These are phyloP conservation scores for Tylochromis polylepis DNA, from an alignment of 2,113 vertebrate species.

Conservation along the genomic window DNA sequence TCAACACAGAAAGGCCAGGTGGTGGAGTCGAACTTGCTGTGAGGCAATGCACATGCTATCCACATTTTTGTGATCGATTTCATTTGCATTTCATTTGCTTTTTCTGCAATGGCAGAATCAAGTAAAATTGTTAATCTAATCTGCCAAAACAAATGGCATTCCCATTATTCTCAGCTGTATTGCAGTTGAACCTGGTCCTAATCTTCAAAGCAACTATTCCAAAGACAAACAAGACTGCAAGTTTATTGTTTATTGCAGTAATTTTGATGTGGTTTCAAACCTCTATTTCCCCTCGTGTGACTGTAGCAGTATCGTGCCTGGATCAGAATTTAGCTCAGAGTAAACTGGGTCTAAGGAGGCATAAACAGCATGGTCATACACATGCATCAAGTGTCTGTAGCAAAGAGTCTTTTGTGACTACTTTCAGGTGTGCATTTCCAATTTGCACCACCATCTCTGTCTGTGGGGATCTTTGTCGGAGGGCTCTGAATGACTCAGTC, in stretches of 20 bases:
- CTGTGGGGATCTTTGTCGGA: neutral
- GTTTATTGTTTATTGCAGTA: neutral
- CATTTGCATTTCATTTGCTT: neutral
- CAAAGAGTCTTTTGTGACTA: neutral
- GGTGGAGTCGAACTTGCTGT: neutral
- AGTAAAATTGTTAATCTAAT: neutral
- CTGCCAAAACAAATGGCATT: neutral
- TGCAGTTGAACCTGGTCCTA: neutral
- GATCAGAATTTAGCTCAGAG: neutral
- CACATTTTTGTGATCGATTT: neutral
- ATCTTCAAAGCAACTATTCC: neutral
- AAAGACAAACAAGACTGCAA: neutral
- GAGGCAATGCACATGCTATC: neutral
- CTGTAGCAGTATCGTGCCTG: neutral
- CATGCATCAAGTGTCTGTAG: neutral
- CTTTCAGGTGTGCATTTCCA: neutral
- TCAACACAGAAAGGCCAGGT: neutral
- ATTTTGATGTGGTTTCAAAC: neutral
- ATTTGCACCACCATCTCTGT: neutral
- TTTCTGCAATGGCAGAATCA: neutral
- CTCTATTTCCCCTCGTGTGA: neutral
- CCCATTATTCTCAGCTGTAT: neutral
- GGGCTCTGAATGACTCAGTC: neutral
- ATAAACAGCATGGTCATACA: neutral
- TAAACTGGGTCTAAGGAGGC: neutral